Conservation (phyloP, 2,797 vertebrate genomes). For the Halcyon leucocephala region DNA sequence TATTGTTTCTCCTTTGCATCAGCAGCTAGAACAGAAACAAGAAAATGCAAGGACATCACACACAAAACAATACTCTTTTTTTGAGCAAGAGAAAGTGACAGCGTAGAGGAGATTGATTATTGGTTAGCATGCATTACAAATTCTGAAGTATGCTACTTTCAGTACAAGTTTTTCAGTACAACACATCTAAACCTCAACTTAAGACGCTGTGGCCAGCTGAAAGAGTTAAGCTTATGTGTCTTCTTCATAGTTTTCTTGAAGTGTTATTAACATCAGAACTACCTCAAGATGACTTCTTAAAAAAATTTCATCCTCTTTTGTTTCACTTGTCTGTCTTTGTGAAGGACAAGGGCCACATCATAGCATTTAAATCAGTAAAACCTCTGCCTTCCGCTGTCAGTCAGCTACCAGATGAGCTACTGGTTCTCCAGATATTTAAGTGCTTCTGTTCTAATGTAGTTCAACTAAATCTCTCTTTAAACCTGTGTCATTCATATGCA, state of each 20-base stretch:
- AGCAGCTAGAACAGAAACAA: constrained; percentile 82
- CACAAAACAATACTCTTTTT: neutral
- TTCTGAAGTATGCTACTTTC: neutral
- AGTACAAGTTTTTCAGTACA: neutral
- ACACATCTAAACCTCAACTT: neutral
- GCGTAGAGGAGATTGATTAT: neutral
- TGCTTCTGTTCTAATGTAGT: neutral
- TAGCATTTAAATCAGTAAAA: neutral
- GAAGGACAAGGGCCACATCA: neutral
- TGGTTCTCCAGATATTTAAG: neutral
- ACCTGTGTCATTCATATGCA: neutral
- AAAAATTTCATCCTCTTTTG: neutral
- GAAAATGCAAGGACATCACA: neutral
- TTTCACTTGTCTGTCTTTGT: neutral
- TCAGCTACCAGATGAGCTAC: neutral
- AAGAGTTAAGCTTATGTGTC: neutral
- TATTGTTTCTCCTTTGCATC: constrained; percentile 93
- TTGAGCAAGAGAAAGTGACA: neutral
- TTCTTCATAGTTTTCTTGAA: neutral
- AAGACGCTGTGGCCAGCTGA: neutral
- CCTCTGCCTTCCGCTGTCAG: neutral
- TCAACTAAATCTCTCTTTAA: neutral
- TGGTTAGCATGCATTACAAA: neutral
- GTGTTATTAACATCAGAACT: neutral
- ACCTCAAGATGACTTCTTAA: neutral